Conservation (phyloP, 2,888 invertebrate genomes). For the Agrochola lychnidis region DNA sequence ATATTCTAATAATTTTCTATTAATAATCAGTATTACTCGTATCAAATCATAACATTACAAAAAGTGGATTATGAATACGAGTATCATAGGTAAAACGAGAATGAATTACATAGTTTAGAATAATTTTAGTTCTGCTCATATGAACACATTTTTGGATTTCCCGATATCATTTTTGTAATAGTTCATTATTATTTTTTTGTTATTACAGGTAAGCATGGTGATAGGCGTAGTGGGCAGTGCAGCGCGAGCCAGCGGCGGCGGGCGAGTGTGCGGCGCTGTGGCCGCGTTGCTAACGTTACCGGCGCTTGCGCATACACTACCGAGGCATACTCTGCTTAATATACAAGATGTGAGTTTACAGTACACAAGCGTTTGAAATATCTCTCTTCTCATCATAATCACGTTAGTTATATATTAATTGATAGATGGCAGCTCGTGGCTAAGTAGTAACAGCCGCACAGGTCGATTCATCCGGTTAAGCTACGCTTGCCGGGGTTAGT, state of each 20-base stretch:
- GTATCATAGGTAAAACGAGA: neutral
- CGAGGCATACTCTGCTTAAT: slow-evolving; percentile 85
- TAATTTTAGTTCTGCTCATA: neutral
- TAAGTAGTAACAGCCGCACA: no score
- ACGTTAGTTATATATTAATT: no score
- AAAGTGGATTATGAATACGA: neutral
- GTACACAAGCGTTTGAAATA: no score
- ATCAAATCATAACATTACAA: neutral
- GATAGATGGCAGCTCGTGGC: no score
- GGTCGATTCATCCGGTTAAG: no score
- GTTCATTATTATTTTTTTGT: no score
- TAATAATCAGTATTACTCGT: no score
- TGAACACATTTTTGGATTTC: neutral
- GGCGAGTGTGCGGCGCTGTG: slow-evolving; percentile 86
- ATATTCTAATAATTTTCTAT: no score
- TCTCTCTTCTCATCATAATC: neutral
- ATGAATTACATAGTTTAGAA: neutral
- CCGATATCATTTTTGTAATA: no score
- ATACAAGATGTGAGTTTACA: slow-evolving; percentile 85
- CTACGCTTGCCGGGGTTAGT: no score
- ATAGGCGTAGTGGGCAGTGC: slow-evolving; percentile 84
- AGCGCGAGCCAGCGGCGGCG: slow-evolving; percentile 77
- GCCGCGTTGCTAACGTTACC: slow-evolving; percentile 87
- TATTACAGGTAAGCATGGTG: slow-evolving; percentile 85
- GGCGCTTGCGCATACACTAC: slow-evolving; percentile 81